Percentiles rank a stretch among this genome's conserved stretches.
phyloP scores from a whole-genome alignment of 2,888 invertebrate genomes.

The Zygogramma bicolorata region DNA sequence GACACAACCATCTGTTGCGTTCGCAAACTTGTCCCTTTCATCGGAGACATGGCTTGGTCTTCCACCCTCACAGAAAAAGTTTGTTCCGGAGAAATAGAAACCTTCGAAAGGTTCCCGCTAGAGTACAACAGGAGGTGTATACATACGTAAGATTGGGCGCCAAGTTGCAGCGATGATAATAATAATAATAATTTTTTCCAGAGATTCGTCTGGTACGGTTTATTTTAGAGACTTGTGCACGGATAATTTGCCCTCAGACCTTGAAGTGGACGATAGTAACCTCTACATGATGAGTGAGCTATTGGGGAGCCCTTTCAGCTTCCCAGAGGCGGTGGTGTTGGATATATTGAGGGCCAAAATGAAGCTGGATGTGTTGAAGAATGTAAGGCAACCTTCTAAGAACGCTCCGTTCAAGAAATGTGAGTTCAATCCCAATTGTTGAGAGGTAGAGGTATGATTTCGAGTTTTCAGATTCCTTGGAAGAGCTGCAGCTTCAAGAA shows the following conservation, averaged over 20 bases:
- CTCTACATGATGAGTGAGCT: conserved; percentile 43
- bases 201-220: conserved; percentile 30
- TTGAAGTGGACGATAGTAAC: conserved; percentile 38
- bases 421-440: too few species aligned
- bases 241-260: conserved; percentile 38
- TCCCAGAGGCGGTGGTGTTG: conserved; percentile 46
- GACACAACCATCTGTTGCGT: conserved; percentile 39
- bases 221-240: conserved; percentile 45
- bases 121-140: conserved; percentile 48
- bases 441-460: not conserved
- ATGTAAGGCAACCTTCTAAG: conserved; percentile 14
- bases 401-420: conserved; percentile 29
- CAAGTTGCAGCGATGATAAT: not conserved
- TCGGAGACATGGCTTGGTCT: conserved; percentile 46
- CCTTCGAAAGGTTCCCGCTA: conserved; percentile 49
- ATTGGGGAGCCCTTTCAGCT: conserved; percentile 46
- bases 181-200: conserved; percentile 28
- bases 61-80: conserved; percentile 38
- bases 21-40: conserved; percentile 41
- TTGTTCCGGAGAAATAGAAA: conserved; percentile 40
- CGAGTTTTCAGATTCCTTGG: conserved; percentile 39
- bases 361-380: conserved; percentile 40
- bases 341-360: conserved; percentile 43
- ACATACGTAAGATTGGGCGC: conserved; percentile 36
- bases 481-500: conserved; percentile 44